A percentile compares a stretch with the other conserved stretches of the same genome.
Evolutionary conservation across 1,140 invertebrate genomes (phyloP).

Genomic region (Amyelois transitella): DNA sequence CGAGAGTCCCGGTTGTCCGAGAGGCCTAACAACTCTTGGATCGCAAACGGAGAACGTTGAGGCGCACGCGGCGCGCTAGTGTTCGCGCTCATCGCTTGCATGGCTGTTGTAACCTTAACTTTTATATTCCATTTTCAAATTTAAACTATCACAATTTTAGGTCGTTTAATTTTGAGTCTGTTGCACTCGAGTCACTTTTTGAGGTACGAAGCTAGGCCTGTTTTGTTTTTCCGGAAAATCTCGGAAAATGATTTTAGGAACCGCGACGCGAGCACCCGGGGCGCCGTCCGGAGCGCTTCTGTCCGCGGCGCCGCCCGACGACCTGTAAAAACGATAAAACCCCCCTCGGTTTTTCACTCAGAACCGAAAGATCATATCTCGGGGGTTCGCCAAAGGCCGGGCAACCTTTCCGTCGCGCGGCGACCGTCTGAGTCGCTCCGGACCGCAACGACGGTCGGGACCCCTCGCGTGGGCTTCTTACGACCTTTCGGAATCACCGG

Average conservation of each 20-base stretch:
- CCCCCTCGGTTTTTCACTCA: conserved; percentile 25
- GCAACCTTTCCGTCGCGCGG: conserved; percentile 29
- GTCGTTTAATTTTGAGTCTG: background rate
- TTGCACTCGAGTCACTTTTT: background rate
- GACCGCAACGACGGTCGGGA: conserved; percentile 20
- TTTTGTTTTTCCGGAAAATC: conserved; percentile 35
- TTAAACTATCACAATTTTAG: background rate
- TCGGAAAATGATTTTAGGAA: conserved; percentile 24
- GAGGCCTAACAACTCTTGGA: conserved; percentile 91
- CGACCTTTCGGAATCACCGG: conserved; percentile 22
- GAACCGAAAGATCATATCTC: background rate
- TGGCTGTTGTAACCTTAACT: conserved; percentile 13
- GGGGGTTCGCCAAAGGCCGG: conserved; percentile 1
- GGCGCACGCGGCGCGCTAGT: conserved; percentile 73
- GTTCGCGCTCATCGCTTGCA: conserved; percentile 67
- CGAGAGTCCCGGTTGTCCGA: conserved; percentile 65
- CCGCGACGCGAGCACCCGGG: conserved; percentile 48
- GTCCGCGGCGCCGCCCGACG: conserved; percentile 43
- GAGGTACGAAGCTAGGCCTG: background rate
- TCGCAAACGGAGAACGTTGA: conserved; percentile 92
- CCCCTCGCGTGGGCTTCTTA: conserved; percentile 10
- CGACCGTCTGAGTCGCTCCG: background rate
- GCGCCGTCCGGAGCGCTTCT: conserved; percentile 56
- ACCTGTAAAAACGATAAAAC: conserved; percentile 39
- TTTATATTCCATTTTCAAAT: background rate